Evolutionary conservation across 2,113 vertebrate genomes (phyloP).

Genomic region (Brienomyrus brachyistius): DNA sequence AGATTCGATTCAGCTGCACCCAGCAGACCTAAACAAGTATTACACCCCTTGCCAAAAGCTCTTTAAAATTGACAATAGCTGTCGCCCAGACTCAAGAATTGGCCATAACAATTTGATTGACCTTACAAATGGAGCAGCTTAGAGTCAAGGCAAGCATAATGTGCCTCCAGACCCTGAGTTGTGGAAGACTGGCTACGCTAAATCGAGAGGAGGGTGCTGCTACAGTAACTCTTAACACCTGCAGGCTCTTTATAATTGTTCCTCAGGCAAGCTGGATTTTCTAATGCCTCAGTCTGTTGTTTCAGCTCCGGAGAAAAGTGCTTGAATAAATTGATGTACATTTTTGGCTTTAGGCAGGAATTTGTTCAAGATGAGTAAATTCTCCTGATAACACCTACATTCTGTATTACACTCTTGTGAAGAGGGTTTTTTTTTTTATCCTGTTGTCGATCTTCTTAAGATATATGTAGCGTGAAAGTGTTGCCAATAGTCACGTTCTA

Average conservation of each 20-base stretch:
- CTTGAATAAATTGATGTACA: slow-evolving; percentile 5
- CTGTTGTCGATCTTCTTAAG: neutral
- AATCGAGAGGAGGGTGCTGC: neutral
- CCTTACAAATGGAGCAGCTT: neutral
- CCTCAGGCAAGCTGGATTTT: neutral
- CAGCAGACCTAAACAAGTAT: neutral
- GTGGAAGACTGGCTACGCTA: neutral
- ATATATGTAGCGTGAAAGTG: neutral
- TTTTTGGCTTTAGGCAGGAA: neutral
- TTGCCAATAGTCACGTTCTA: neutral
- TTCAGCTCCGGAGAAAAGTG: neutral
- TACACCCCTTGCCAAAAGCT: neutral
- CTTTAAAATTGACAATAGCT: neutral
- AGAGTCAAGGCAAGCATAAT: neutral
- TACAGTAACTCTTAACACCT: neutral
- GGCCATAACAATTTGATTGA: neutral
- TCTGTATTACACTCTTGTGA: neutral
- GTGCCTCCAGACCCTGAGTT: neutral
- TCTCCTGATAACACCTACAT: neutral
- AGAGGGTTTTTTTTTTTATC: neutral
- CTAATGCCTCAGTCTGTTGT: slow-evolving; percentile 1
- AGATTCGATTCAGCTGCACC: neutral
- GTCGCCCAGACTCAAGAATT: neutral
- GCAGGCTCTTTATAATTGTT: neutral
- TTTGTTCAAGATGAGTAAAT: neutral